A percentile compares a stretch with the other conserved stretches of the same genome.
phyloP scores from a whole-genome alignment of 1,140 invertebrate genomes.

The Apis florea region DNA sequence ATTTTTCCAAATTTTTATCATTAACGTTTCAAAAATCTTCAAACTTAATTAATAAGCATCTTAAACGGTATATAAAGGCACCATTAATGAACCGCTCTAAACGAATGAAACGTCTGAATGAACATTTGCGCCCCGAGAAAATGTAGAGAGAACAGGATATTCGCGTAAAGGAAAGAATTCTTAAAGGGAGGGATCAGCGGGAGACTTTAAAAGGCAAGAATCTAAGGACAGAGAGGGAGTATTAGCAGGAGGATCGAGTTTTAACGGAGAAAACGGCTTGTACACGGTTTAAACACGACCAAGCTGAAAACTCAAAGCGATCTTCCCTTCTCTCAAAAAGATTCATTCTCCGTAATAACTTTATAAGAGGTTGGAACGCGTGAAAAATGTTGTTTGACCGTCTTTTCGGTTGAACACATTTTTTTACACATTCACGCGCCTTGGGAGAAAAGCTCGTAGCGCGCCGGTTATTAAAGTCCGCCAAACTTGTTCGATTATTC shows the following conservation, averaged over 20 bases:
- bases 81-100: no score
- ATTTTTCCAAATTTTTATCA: no score
- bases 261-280: neutral
- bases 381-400: neutral
- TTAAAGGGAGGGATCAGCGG: neutral
- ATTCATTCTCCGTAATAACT: no score
- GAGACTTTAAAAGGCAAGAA: neutral
- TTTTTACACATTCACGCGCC: neutral
- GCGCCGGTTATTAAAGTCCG: neutral
- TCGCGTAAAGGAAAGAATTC: neutral
- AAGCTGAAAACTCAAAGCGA: no score
- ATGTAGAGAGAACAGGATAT: neutral
- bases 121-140: neutral
- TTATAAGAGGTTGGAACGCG: no score
- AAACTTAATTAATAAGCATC: no score
- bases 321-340: no score
- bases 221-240: neutral
- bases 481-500: neutral
- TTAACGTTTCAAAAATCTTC: no score
- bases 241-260: slow-evolving; percentile 6
- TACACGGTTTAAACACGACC: no score
- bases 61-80: no score
- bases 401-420: neutral
- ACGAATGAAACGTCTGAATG: no score
- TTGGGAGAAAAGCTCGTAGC: neutral